phyloP scores from a whole-genome alignment of 2,113 vertebrate genomes.

The Sorex fumeus region DNA sequence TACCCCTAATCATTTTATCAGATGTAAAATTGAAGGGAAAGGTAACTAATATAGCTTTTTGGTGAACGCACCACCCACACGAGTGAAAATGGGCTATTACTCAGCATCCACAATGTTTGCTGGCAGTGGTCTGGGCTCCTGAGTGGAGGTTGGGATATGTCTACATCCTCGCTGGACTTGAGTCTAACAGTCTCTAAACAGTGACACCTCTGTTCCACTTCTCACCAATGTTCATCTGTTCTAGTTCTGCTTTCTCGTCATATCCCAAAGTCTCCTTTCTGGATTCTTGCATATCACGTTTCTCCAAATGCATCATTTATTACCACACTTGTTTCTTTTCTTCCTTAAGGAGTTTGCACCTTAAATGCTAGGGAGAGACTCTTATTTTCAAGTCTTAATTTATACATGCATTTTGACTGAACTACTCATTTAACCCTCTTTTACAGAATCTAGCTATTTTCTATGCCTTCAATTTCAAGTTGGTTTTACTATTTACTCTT shows the following conservation, averaged over 20 bases:
- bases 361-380: not conserved
- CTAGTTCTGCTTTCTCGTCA: slow-evolving; percentile 15
- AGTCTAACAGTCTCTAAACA: not conserved
- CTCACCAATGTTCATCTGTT: not conserved
- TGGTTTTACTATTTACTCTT: slow-evolving; percentile 61
- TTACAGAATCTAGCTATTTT: slow-evolving; percentile 60
- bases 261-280: not conserved
- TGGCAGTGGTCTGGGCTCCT: not conserved
- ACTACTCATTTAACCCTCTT: slow-evolving; percentile 39
- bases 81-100: not conserved
- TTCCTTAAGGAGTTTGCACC: not conserved
- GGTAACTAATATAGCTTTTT: not conserved
- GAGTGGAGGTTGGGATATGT: not conserved
- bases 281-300: not conserved
- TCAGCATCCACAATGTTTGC: not conserved
- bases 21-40: not conserved
- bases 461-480: slow-evolving; percentile 71
- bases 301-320: slow-evolving; percentile 15
- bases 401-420: not conserved
- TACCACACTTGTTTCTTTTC: not conserved
- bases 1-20: not conserved
- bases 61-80: not conserved
- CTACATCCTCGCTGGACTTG: not conserved
- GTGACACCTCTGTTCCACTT: not conserved
- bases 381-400: slow-evolving; percentile 1